These are phyloP conservation scores for Antheraea mylitta DNA, from an alignment of 1,140 invertebrate genomes.

Conservation along the genomic window DNA sequence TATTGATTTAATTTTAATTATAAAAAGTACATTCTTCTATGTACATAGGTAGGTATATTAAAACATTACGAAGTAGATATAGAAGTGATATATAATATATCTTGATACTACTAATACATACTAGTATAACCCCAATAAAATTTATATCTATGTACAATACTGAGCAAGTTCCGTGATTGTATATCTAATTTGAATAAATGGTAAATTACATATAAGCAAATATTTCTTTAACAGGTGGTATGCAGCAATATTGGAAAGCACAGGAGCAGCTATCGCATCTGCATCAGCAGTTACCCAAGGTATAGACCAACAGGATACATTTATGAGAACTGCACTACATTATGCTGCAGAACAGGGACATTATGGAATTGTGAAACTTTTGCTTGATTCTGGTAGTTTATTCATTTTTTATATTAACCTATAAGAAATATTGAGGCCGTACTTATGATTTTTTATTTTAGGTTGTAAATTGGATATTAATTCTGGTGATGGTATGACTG, in stretches of 20 bases:
- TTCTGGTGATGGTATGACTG: conserved; percentile 58
- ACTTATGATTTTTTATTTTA: conserved; percentile 26
- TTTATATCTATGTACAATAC: too few species aligned
- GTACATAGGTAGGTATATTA: too few species aligned
- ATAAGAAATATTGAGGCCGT: neutral
- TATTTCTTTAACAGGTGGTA: conserved; percentile 57
- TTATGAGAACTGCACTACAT: conserved; percentile 66
- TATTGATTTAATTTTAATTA: conserved; percentile 19
- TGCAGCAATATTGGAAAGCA: conserved; percentile 66
- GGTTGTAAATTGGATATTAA: conserved; percentile 64
- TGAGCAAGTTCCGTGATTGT: too few species aligned
- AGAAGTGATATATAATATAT: too few species aligned
- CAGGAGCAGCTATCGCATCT: conserved; percentile 61
- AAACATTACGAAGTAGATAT: too few species aligned
- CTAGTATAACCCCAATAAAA: too few species aligned
- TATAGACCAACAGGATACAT: conserved; percentile 68
- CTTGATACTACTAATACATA: too few species aligned
- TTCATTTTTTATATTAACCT: neutral
- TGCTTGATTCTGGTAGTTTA: conserved; percentile 55
- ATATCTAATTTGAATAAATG: too few species aligned
- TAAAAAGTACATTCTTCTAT: neutral
- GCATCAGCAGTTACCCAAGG: conserved; percentile 53
- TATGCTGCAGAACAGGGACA: conserved; percentile 68
- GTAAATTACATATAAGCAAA: neutral
- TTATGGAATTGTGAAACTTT: conserved; percentile 45